These are phyloP conservation scores for Fistularia commersonii DNA, from an alignment of 2,797 vertebrate genomes.

Conservation along the genomic window DNA sequence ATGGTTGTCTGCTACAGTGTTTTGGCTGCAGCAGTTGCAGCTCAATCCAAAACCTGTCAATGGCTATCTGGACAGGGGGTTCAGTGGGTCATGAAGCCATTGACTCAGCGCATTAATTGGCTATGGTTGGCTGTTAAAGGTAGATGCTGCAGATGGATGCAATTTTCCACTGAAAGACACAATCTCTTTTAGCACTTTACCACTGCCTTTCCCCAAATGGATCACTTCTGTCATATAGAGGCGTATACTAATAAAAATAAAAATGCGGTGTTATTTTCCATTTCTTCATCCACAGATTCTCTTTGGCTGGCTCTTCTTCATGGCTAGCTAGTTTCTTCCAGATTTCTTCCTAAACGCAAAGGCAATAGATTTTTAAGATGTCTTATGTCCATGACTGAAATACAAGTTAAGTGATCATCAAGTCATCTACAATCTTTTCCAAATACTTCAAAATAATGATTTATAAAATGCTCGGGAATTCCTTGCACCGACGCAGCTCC, in stretches of 20 bases:
- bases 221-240: conserved; percentile 36
- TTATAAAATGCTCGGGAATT: too few species aligned
- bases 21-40: conserved; percentile 32
- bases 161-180: conserved; percentile 64
- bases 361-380: conserved; percentile 56
- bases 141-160: conserved; percentile 68
- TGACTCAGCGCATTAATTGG: conserved; percentile 67
- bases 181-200: conserved; percentile 40
- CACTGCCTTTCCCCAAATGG: conserved; percentile 38
- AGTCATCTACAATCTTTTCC: too few species aligned
- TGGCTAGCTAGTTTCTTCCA: conserved; percentile 39
- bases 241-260: conserved; percentile 19
- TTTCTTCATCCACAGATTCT: conserved; percentile 17
- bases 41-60: conserved; percentile 48
- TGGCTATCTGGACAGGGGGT: conserved; percentile 56
- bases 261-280: conserved; percentile 19
- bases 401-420: conserved; percentile 44
- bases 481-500: not conserved
- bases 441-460: too few species aligned
- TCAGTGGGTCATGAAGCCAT: conserved; percentile 59
- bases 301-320: conserved; percentile 18
- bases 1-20: conserved; percentile 24
- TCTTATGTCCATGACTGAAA: conserved; percentile 54
- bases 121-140: conserved; percentile 74
- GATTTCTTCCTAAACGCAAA: conserved; percentile 42